Evolutionary conservation across 1,140 invertebrate genomes (phyloP), one percentile per base, ranked within the genome.

Genomic region (Dendroctonus valens): DNA sequence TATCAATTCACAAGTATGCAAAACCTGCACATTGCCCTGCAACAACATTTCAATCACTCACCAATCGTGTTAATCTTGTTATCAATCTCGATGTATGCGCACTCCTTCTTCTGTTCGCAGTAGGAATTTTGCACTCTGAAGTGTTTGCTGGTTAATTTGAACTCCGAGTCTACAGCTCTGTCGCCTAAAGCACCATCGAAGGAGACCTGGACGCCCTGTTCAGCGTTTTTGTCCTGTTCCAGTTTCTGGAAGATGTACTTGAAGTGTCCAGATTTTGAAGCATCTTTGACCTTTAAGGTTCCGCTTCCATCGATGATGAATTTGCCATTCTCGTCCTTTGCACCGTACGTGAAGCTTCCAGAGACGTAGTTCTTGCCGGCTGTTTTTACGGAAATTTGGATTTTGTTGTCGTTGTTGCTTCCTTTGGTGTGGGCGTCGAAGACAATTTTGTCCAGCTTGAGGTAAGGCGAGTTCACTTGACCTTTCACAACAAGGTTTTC

Each of bases 81-180:
- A 57, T 87, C 83, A 7, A 90, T 64, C 73, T 90, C 87, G 42
- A 88, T 81, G 68, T 89, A 85, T 3, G 87, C 86, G 71, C 89
- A 91, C 67, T 90, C 85, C 66, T 90, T 89, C 75, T 86, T 89
- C 73, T 90, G 86, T 63, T 90, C 88, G 74, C 89, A 91, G 75
- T 88, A 87, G 5, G 88, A 87, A 49, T 86, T 83, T 40, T 87
- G 85, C 5, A 84, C 80, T 70, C 87, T 86, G 67, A 89, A 84
- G 65, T 89, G 86, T 61, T 88, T 82, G 73, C 89, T 87, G 38
- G 88, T 87, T 6, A 88, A 72, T 66, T 88, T 88, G 2, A 86
- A 75, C 68, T 89, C 89, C 0, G 84, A 83, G 14, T 89, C 82
- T 51, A 83, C 79, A 70, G 80, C 83, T 44, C 80, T 77, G 37